These are phyloP conservation scores for Oreotrochilus melanogaster DNA, from an alignment of 2,113 vertebrate genomes.

Conservation along the genomic window DNA sequence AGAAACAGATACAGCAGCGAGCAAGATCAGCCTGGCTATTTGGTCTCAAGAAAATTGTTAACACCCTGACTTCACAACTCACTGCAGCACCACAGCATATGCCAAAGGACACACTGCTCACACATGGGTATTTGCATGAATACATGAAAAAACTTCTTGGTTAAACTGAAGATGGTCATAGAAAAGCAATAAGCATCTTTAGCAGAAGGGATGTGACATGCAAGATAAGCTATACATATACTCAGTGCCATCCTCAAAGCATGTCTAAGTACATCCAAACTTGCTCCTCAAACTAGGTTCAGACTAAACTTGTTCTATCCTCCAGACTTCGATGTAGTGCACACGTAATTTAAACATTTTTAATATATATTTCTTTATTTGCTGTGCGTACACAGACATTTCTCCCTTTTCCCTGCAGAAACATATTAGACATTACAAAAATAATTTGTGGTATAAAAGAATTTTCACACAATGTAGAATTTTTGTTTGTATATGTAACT, in stretches of 20 bases:
- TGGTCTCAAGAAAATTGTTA: constrained; percentile 1
- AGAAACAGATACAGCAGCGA: neutral
- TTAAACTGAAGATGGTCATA: neutral
- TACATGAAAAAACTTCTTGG: neutral
- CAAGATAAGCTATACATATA: constrained; percentile 7
- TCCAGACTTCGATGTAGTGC: constrained; percentile 54
- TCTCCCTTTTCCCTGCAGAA: constrained; percentile 70
- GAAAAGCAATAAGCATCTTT: constrained; percentile 25
- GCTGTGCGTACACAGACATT: constrained; percentile 59
- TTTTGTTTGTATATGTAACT: constrained; percentile 75
- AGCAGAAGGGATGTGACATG: constrained; percentile 38
- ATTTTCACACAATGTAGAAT: constrained; percentile 73
- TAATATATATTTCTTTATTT: constrained; percentile 45
- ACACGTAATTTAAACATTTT: constrained; percentile 53
- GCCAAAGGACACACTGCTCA: neutral
- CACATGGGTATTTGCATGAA: neutral
- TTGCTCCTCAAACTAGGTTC: constrained; percentile 46
- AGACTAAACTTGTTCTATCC: constrained; percentile 38
- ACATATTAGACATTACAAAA: constrained; percentile 78
- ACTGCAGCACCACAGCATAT: neutral
- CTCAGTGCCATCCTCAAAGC: neutral
- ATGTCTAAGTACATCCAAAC: constrained; percentile 39
- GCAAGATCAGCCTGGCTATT: neutral
- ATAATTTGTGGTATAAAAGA: constrained; percentile 84
- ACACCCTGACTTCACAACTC: constrained; percentile 48